Evolutionary conservation across 2,888 invertebrate species (phyloP), one percentile per base, ranked within the genome.

Genomic region (Xanthorhoe designata): DNA sequence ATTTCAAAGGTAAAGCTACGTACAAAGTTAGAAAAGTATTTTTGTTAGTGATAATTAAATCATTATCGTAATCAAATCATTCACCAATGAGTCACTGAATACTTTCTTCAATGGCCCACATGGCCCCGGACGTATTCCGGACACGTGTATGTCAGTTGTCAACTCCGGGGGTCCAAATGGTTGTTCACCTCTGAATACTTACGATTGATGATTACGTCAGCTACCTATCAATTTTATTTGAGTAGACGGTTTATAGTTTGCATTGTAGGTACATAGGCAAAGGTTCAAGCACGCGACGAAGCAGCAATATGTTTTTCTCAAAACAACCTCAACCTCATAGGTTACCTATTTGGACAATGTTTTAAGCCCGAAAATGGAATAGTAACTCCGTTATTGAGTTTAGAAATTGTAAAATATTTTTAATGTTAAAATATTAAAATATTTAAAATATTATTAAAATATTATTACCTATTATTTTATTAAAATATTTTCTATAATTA

Each of bases 101-200:
- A 54, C 65, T 66, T 59, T 62, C 54, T 60, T 42, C 13, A 50
- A 51, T 42, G 42, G 24, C 32, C 59, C 60, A 56, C 59, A 63
- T 60, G 55, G 63, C 32, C 38, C 42, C 47, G 32, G 17, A 18
- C 18, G 32, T 53, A 62, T 19, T 58, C 47, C 38, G 32, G 54
- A 60, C 67, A 59, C 52, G 50, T 55, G 66, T 65, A 57, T 50
- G 32, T 62, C 53, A 62, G 38, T 63, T 63, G 60, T 52, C 70
- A 51, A 54, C 45, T 57, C 53, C 19, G 60, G 62, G 62, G 64
- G 66, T 64, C 64, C 35, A 59, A 24, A 58, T 62, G 55, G 68
- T 29, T 61, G 45, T 52, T 66, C 60, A 65, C 32, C 51, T 52
- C 45, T 59, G n/a, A 42, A 53, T n/a, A n/a, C n/a, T n/a, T n/a